Conservation (phyloP, 2,113 vertebrate genomes). For the Triplophysa tibetana region DNA sequence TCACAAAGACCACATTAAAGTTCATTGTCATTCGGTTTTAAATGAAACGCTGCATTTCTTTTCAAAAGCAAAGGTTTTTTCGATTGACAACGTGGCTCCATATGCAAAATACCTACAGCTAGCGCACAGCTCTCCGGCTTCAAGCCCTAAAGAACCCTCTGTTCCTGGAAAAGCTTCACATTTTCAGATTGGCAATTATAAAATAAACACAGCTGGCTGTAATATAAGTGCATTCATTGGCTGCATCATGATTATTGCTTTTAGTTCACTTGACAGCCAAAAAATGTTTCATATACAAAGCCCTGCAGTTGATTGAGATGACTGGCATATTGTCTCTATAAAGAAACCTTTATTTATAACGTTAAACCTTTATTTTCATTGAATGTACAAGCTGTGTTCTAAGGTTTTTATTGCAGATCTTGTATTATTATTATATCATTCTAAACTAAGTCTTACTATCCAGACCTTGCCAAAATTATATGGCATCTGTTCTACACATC, state of each 20-base stretch:
- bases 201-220: slow-evolving; percentile 70
- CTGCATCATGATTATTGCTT: slow-evolving; percentile 68
- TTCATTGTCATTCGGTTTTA: not conserved
- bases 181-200: slow-evolving; percentile 57
- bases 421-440: slow-evolving; percentile 22
- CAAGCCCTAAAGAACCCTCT: slow-evolving; percentile 37
- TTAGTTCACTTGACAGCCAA: slow-evolving; percentile 61
- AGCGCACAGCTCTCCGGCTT: slow-evolving; percentile 21
- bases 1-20: not conserved
- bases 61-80: slow-evolving; percentile 8
- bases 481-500: slow-evolving; percentile 19
- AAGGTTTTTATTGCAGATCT: slow-evolving; percentile 10
- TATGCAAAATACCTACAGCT: slow-evolving; percentile 9
- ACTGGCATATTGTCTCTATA: slow-evolving; percentile 38
- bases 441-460: not conserved
- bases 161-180: slow-evolving; percentile 42
- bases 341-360: slow-evolving; percentile 25
- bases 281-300: slow-evolving; percentile 66
- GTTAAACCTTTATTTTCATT: not conserved
- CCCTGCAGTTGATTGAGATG: slow-evolving; percentile 56
- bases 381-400: not conserved
- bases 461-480: slow-evolving; percentile 1
- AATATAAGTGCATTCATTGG: slow-evolving; percentile 62
- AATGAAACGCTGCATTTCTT: not conserved
- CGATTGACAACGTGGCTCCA: slow-evolving; percentile 6